Conservation (phyloP, 2,797 vertebrate species). For the Mormyrus proboscirostris region DNA sequence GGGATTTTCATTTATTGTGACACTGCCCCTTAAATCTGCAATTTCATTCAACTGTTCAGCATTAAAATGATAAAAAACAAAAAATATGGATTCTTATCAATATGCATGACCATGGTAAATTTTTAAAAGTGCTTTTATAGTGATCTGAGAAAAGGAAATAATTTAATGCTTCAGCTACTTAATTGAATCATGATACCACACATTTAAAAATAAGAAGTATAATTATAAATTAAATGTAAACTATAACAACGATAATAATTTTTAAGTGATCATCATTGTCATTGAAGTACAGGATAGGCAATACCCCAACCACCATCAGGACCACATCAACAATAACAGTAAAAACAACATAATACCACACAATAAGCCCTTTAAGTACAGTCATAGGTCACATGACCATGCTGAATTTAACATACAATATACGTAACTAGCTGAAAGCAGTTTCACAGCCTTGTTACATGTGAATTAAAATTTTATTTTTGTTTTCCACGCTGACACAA, state of each 20-base stretch:
- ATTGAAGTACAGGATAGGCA: neutral
- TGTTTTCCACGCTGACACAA: neutral
- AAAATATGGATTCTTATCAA: neutral
- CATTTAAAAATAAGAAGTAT: neutral
- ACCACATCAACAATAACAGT: neutral
- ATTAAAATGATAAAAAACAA: neutral
- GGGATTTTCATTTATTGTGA: neutral
- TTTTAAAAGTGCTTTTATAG: neutral
- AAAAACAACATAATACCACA: neutral
- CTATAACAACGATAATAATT: neutral
- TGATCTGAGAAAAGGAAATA: neutral
- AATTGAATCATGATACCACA: neutral
- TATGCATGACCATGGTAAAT: neutral
- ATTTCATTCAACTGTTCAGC: neutral
- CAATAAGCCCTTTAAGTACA: neutral
- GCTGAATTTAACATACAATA: neutral
- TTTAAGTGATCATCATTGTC: neutral
- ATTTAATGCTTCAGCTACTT: neutral
- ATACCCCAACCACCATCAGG: neutral
- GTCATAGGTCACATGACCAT: neutral
- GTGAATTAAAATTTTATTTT: neutral
- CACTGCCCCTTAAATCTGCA: neutral
- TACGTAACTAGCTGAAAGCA: neutral
- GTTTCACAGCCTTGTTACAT: neutral
- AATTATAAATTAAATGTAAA: neutral